phyloP scores from a whole-genome alignment of 2,888 invertebrate species.

The Macrophya annulata region DNA sequence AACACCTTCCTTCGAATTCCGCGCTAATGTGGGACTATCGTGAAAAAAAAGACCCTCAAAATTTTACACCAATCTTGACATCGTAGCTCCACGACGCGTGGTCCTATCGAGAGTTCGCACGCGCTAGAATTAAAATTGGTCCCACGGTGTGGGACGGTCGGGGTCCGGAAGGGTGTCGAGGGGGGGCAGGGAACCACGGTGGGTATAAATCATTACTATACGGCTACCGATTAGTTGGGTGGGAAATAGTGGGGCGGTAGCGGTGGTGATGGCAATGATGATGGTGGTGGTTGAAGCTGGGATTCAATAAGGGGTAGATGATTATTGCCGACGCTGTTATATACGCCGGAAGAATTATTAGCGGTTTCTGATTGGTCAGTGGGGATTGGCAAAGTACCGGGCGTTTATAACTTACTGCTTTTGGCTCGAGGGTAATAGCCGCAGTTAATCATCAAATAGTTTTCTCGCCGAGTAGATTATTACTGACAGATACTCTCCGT shows the following conservation, averaged over 20 bases:
- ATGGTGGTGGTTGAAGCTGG: conserved; percentile 32
- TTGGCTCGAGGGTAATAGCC: conserved; percentile 21
- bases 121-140: conserved; percentile 55
- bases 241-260: conserved; percentile 67
- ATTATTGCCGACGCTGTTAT: conserved; percentile 39
- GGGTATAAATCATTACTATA: conserved; percentile 78
- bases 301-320: conserved; percentile 24
- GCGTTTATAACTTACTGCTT: conserved; percentile 3
- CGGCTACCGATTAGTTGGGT: conserved; percentile 76
- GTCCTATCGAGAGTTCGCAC: conserved; percentile 49
- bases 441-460: conserved; percentile 49
- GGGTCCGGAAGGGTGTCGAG: conserved; percentile 26
- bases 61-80: not conserved
- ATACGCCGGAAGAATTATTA: conserved; percentile 30
- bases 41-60: not conserved
- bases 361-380: conserved; percentile 33
- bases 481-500: conserved; percentile 31
- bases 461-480: conserved; percentile 45
- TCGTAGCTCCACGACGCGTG: conserved; percentile 1
- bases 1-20: not conserved
- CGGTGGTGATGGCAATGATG: conserved; percentile 28
- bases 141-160: conserved; percentile 51
- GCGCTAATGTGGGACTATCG: not conserved
- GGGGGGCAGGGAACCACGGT: conserved; percentile 52
- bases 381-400: conserved; percentile 12